A percentile compares a stretch with the other conserved stretches of the same genome.
These are phyloP conservation scores for Arothron firmamentum DNA, from an alignment of 2,113 vertebrate species.

Conservation along the genomic window DNA sequence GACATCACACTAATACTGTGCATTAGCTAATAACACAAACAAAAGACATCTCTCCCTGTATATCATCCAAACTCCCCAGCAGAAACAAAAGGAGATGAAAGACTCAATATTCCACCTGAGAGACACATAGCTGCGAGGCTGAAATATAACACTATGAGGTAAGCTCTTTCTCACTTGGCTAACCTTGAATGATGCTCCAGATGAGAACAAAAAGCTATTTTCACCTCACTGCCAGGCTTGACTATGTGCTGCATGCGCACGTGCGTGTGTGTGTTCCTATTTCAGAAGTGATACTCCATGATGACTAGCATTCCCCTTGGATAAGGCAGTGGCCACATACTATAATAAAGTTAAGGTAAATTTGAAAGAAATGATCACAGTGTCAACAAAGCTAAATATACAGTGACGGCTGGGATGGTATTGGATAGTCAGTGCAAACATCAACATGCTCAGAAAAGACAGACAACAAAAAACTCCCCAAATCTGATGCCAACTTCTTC, in stretches of 20 bases:
- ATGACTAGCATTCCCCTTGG: too few species aligned
- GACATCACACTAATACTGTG: not conserved
- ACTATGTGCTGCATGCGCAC: conserved; percentile 14
- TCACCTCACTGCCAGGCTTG: conserved; percentile 66
- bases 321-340: too few species aligned
- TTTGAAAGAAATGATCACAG: too few species aligned
- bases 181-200: conserved; percentile 75
- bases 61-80: conserved; percentile 11
- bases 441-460: too few species aligned
- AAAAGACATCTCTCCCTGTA: conserved; percentile 30
- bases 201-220: conserved; percentile 78
- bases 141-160: conserved; percentile 52
- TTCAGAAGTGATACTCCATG: conserved; percentile 10
- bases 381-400: too few species aligned
- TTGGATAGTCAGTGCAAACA: too few species aligned
- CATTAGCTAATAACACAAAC: conserved; percentile 3
- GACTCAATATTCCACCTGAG: conserved; percentile 58
- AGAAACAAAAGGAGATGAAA: conserved; percentile 43
- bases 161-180: conserved; percentile 73
- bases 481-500: too few species aligned
- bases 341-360: too few species aligned
- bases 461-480: too few species aligned
- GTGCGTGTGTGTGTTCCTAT: conserved; percentile 16
- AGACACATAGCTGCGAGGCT: conserved; percentile 44
- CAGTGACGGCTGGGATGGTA: too few species aligned